A percentile compares a stretch with the other conserved stretches of the same genome.
Evolutionary conservation across 1,140 invertebrate species (phyloP).

Genomic region (Grapholita molesta): DNA sequence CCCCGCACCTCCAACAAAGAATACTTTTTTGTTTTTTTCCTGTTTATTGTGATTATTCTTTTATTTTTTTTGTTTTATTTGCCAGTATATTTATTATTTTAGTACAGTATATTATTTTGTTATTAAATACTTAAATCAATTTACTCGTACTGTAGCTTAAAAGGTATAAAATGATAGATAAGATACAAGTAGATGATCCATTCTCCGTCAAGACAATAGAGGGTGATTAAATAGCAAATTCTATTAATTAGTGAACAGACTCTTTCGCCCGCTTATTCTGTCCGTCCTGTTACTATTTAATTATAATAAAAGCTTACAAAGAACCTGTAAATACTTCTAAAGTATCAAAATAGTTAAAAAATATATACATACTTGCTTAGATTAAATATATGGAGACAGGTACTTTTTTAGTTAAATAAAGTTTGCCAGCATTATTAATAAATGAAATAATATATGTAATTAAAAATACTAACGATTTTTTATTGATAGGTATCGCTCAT

Average conservation of each 20-base stretch:
- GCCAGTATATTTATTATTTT: neutral
- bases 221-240: neutral
- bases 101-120: no score
- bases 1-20: slow-evolving; percentile 87
- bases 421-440: no score
- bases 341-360: neutral
- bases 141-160: no score
- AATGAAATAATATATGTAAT: no score
- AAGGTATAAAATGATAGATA: no score
- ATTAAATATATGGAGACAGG: no score
- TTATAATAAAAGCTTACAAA: neutral
- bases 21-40: slow-evolving; percentile 33
- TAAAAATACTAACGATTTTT: no score
- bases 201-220: no score
- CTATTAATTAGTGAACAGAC: neutral
- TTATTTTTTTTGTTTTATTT: neutral
- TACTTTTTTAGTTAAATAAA: no score
- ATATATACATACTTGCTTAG: slow-evolving; percentile 3
- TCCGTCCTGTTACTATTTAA: neutral
- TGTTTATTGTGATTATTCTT: slow-evolving; percentile 2
- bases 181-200: no score
- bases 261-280: neutral
- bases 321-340: neutral
- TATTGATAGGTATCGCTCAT: no score
- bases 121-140: no score